Evolutionary conservation across 2,797 vertebrate genomes (phyloP).

Genomic region (Muraenolepis orangiensis): DNA sequence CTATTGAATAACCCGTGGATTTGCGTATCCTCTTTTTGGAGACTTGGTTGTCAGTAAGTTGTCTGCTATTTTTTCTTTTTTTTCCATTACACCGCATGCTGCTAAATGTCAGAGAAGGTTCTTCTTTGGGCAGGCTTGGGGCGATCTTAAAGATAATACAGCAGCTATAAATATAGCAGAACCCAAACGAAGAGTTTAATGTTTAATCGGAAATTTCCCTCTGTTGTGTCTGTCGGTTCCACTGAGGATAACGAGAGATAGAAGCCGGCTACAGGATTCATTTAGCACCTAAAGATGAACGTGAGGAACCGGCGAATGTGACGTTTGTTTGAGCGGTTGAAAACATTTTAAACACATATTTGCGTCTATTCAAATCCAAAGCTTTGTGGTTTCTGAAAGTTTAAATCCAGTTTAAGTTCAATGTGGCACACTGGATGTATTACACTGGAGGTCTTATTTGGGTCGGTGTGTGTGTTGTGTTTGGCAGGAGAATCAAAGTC

Average conservation of each 20-base stretch:
- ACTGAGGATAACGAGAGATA: neutral
- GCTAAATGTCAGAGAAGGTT: constrained; percentile 1
- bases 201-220: neutral
- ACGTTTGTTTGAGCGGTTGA: neutral
- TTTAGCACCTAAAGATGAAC: neutral
- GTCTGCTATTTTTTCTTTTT: constrained; percentile 3
- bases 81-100: neutral
- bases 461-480: neutral
- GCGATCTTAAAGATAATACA: neutral
- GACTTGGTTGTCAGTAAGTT: constrained; percentile 16
- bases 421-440: neutral
- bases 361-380: neutral
- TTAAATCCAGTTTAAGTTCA: neutral
- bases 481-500: neutral
- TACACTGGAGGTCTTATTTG: neutral
- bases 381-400: neutral
- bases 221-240: neutral
- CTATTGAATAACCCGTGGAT: constrained; percentile 22
- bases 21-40: neutral
- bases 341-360: neutral
- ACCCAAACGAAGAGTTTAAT: neutral
- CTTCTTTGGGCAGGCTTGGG: neutral
- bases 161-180: neutral
- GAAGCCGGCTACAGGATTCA: neutral
- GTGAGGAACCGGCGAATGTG: neutral